Percentiles rank a stretch among this genome's conserved stretches.
Evolutionary conservation across 2,797 vertebrate species (phyloP).

Genomic region (Picus viridis): DNA sequence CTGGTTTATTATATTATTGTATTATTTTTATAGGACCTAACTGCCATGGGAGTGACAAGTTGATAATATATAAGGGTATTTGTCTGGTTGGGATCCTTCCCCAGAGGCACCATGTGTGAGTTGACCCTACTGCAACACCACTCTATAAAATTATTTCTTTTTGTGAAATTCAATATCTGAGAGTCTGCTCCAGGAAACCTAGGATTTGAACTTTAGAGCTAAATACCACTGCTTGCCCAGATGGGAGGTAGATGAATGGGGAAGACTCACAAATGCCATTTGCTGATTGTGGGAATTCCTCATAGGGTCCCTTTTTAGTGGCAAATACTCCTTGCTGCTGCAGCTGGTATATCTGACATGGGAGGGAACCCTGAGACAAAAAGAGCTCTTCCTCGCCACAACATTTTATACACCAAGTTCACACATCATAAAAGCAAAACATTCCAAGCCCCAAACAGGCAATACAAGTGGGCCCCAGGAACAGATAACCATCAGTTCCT

Average conservation of each 20-base stretch:
- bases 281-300: too few relatives aligned
- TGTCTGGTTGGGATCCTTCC: neutral
- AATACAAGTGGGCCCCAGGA: too few relatives aligned
- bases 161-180: neutral
- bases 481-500: too few relatives aligned
- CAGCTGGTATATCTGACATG: too few relatives aligned
- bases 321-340: too few relatives aligned
- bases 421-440: too few relatives aligned
- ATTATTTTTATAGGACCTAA: neutral
- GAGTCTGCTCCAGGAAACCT: neutral
- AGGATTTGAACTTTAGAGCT: neutral
- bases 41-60: neutral
- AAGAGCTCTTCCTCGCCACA: too few relatives aligned
- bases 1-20: neutral
- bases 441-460: too few relatives aligned
- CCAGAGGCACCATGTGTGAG: neutral
- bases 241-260: neutral
- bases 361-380: too few relatives aligned
- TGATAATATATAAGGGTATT: neutral
- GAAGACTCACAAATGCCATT: too few relatives aligned
- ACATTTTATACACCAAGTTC: too few relatives aligned
- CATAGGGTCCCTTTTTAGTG: too few relatives aligned
- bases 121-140: neutral
- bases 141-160: neutral
- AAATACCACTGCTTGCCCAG: neutral